Percentiles rank a stretch among this genome's conserved stretches.
Evolutionary conservation across 2,113 vertebrate species (phyloP).

Genomic region (Thryonomys swinderianus): DNA sequence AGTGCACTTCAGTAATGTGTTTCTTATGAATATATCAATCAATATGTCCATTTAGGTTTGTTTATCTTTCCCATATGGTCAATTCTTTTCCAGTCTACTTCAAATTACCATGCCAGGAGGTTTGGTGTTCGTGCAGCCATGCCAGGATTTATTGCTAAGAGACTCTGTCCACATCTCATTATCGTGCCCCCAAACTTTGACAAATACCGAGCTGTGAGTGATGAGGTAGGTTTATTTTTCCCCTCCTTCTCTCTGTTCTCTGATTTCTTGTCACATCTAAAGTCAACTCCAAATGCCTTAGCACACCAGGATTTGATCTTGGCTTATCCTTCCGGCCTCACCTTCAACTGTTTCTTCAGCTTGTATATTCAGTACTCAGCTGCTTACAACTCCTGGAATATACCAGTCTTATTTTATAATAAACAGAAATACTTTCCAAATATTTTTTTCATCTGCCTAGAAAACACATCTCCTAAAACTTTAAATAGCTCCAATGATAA

Average conservation of each 20-base stretch:
- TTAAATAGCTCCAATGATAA: constrained; percentile 3
- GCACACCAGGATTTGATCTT: not conserved
- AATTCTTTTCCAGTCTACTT: constrained; percentile 91
- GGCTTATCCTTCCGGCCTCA: not conserved
- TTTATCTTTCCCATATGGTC: constrained; percentile 63
- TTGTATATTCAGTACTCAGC: not conserved
- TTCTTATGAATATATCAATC: constrained; percentile 57
- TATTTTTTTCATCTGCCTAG: constrained; percentile 57
- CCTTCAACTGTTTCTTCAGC: not conserved
- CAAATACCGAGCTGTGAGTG: constrained; percentile 94
- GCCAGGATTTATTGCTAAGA: constrained; percentile 99
- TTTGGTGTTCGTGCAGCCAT: constrained; percentile 97
- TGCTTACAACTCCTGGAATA: not conserved
- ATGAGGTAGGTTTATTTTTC: constrained; percentile 88
- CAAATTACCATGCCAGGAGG: constrained; percentile 97
- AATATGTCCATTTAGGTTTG: constrained; percentile 48
- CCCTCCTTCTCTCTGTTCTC: not conserved
- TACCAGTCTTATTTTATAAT: not conserved
- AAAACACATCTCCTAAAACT: not conserved
- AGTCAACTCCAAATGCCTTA: not conserved
- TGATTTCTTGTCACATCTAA: not conserved
- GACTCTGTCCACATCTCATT: constrained; percentile 93
- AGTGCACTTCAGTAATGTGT: constrained; percentile 43
- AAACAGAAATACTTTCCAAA: not conserved
- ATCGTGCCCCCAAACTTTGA: constrained; percentile 95